Evolutionary conservation across 1,140 invertebrate genomes (phyloP), one percentile per base, ranked within the genome.

Genomic region (Drosophila busckii): DNA sequence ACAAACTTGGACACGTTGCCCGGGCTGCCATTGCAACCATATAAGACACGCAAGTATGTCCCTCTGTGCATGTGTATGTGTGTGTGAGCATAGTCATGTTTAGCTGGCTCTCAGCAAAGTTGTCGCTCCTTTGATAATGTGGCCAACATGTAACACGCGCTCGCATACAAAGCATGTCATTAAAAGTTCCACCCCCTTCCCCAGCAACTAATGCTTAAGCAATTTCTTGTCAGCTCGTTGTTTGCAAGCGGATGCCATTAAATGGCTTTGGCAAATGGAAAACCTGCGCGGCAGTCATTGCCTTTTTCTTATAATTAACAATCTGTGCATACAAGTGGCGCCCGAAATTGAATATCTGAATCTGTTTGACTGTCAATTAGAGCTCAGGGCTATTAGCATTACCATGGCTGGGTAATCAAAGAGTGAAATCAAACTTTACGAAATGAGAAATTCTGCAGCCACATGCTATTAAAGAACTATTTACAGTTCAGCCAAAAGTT

Each of bases 151-250:
- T 73, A 61, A 55, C 54, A 80, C 63, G 64, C 75, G 54, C 42
- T 78, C 73, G 68, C 73, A 80, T 80, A 73, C 73, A 80, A 73
- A 80, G 63, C 73, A 71, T 53, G 68, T 78, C 73, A 78, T 78
- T 78, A 80, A 78, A 78, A 78, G 73, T 78, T 71, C 17, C 38
- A 22, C 50, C 54, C 31, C 41, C 13, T 12, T n/a, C 29, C 16
- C 15, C 8, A 2, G 35, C 41, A 56, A 62, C 45, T 56, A 62
- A 56, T 66, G 35, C 52, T 62, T 35, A 35, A 50, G 41, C 52
- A 66, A 62, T 62, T 62, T 46, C 50, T 58, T 66, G 46, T 38
- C 13, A 29, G 45, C 34, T 66, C 34, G 38, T 26, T n/a, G n/a
- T n/a, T n/a, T 31, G 23, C 22, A 31, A 55, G 23, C 17, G 34